A percentile compares a stretch with the other conserved stretches of the same genome.
These are phyloP conservation scores for Microtus richardsoni DNA, from an alignment of 2,113 vertebrate genomes.

Conservation along the genomic window DNA sequence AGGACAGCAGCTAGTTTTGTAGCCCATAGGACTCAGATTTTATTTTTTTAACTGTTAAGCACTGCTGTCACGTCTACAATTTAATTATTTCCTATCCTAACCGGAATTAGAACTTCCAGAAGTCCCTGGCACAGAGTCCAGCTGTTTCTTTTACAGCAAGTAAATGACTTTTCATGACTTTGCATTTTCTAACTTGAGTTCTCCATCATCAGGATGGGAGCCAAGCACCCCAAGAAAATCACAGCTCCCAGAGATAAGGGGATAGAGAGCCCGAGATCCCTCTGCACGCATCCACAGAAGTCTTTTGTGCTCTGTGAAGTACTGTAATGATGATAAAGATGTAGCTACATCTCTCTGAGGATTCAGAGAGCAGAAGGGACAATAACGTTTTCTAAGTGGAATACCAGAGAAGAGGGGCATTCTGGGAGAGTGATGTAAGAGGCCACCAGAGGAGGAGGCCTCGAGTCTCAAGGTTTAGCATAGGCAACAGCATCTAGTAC, in stretches of 20 bases:
- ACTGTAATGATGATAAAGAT: not conserved
- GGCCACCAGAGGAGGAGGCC: not conserved
- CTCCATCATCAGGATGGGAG: not conserved
- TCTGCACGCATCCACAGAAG: not conserved
- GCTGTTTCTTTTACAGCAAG: not conserved
- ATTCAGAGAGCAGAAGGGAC: not conserved
- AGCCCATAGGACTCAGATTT: not conserved
- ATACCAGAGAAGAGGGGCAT: not conserved
- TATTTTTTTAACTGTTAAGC: not conserved
- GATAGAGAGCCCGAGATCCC: not conserved
- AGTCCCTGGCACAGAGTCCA: conserved; percentile 1
- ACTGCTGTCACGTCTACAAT: not conserved
- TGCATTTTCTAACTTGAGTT: not conserved
- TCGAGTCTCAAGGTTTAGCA: not conserved
- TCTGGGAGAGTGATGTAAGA: not conserved
- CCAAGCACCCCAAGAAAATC: not conserved
- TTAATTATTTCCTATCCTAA: not conserved
- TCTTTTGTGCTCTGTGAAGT: not conserved
- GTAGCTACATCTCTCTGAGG: not conserved
- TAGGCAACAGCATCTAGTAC: not conserved
- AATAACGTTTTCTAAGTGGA: not conserved
- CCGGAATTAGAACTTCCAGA: conserved; percentile 25
- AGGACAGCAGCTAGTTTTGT: not conserved
- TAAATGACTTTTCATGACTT: not conserved
- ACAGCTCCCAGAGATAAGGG: not conserved